Evolutionary conservation across 2,797 vertebrate species (phyloP), one percentile per base, ranked within the genome.

Genomic region (Sciurus vulgaris): DNA sequence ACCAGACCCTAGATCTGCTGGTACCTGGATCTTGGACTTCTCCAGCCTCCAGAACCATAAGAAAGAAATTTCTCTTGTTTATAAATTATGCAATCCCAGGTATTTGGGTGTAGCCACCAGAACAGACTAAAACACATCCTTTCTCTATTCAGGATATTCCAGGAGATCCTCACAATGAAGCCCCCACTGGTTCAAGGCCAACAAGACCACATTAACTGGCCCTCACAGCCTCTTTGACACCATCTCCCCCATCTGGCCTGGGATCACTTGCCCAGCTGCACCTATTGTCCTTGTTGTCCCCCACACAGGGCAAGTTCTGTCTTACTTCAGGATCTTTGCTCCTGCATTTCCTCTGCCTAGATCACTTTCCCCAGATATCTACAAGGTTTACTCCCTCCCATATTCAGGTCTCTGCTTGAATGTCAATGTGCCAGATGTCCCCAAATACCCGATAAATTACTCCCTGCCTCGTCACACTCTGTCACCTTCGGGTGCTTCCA

Each of bases 71-170:
- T 70, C 61, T 69, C 28, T 35, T 22, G 20, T 78, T 56, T 78
- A 72, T 61, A 70, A 56, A 70, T 70, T 17, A 17, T 79, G 26
- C 26, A 33, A 33, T 33, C 74, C 12, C 79, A 86, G 70, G 22
- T 35, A 59, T 47, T 78, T 67, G 35, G 73, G 41, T 15, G 15
- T 47, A n/a, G 13, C 41, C 70, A 24, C 51, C 38, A 70, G 17
- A 49, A 59, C 20, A 56, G n/a, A 78, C n/a, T 38, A 17, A 86
- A 51, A 77, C 33, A 26, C 30, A 56, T 30, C 33, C 18, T 86
- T 69, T 59, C 61, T 67, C 33, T 44, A 54, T 8, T 92, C 73
- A 96, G 84, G 82, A 77, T 86, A 83, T 41, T 86, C 20, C n/a
- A 74, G 73, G 28, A 93, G 28, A 90, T 49, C 7, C 10, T 38